Conservation (phyloP, 2,888 invertebrate genomes). For the Callyntrura guangdongensis region DNA sequence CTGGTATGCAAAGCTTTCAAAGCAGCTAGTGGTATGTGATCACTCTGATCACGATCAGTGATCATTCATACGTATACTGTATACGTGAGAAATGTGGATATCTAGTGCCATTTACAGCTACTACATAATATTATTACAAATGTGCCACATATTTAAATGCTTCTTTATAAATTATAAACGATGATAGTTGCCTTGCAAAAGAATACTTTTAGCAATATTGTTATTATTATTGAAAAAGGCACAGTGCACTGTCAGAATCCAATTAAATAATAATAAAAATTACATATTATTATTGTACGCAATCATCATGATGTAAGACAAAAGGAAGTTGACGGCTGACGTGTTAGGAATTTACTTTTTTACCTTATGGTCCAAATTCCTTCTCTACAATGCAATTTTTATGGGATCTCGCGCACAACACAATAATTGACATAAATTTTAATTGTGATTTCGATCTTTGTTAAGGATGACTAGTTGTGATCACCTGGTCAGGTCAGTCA, state of each 20-base stretch:
- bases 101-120: no score
- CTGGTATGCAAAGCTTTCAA: no score
- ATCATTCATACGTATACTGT: no score
- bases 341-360: not conserved
- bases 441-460: slow-evolving; percentile 16
- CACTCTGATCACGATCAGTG: no score
- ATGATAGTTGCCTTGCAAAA: no score
- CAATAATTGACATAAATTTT: not conserved
- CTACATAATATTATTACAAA: no score
- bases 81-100: not conserved
- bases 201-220: no score
- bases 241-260: not conserved
- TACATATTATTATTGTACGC: not conserved
- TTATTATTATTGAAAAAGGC: no score
- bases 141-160: no score
- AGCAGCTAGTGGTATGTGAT: no score
- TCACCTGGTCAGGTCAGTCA: not conserved
- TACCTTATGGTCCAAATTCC: not conserved
- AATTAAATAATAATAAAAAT: not conserved
- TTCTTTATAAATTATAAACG: no score
- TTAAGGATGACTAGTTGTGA: not conserved
- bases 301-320: no score
- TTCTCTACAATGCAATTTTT: not conserved
- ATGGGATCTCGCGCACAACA: not conserved
- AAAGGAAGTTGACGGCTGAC: not conserved